Evolutionary conservation across 2,888 invertebrate species (phyloP).

Genomic region (Steromphala cineraria): DNA sequence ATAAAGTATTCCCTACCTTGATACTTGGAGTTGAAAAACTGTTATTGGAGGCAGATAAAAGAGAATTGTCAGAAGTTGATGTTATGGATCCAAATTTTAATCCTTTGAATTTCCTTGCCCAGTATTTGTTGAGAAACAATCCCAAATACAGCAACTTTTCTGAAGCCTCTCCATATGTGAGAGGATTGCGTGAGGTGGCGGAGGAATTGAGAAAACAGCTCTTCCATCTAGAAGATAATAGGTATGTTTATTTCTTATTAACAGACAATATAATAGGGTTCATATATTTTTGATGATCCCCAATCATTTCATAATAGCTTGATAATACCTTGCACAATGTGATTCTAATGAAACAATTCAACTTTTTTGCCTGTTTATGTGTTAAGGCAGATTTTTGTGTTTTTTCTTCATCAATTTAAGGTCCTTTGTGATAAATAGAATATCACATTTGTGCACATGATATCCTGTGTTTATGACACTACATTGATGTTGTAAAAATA

Average conservation of each 20-base stretch:
- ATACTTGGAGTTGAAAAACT: slow-evolving; percentile 75
- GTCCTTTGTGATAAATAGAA: no score
- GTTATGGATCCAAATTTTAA: slow-evolving; percentile 73
- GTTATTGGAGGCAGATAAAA: slow-evolving; percentile 70
- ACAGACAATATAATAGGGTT: no score
- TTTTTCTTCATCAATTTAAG: no score
- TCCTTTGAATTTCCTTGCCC: slow-evolving; percentile 74
- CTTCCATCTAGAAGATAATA: slow-evolving; percentile 74
- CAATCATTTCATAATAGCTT: no score
- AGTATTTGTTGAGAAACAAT: slow-evolving; percentile 75
- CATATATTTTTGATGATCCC: no score
- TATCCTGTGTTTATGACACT: no score
- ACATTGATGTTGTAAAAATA: no score
- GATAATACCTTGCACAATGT: no score
- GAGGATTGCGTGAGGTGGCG: slow-evolving; percentile 69
- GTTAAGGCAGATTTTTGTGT: no score
- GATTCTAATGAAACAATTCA: no score
- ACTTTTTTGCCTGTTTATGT: no score
- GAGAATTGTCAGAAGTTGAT: slow-evolving; percentile 62
- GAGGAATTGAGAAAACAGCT: slow-evolving; percentile 72
- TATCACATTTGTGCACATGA: no score
- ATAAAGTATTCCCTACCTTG: slow-evolving; percentile 73
- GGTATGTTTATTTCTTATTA: slow-evolving; percentile 48
- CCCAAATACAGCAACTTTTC: slow-evolving; percentile 74
- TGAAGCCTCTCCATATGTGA: slow-evolving; percentile 75